Base-by-base conservation (phyloP, 1,140 invertebrate genomes). In the Drosophila pectinifera region DNA sequence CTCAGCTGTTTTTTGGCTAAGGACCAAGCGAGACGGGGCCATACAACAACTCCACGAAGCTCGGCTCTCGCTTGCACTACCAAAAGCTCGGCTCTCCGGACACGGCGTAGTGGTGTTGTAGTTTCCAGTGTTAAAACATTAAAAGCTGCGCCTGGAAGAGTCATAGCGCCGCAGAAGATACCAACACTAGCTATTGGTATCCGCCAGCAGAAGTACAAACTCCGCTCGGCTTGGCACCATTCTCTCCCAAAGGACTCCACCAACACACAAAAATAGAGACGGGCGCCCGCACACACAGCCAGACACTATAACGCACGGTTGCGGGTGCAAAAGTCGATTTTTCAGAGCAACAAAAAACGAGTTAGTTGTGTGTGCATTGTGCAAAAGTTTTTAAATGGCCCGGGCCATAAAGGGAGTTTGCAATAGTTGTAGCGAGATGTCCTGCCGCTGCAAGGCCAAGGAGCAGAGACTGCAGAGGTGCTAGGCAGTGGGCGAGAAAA, bases 131-230 rank as follows among this genome's bases (percentile, higher is more conserved):
- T 83, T 89, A 67, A 88, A 88, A 86, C 83, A 89, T 86, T 64
- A 59, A 86, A 89, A 88, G 83, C 83, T 88, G 67, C 64, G 43
- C 22, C 76, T 88, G 84, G 84, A 88, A 88, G 82, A 76, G 68
- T 78, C 76, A 78, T 59, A 74, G 64, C 41, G 28, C 62, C 62
- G 22, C 78, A 75, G 83, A 86, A 88, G 79, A 88, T 86, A 86
- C 80, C 84, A 88, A 88, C 84, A 84, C 80, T 78, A 89, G 78
- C 84, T 89, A 80, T 89, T 89, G 80, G 84, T 89, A 89, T 89
- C 84, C 77, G 82, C 45, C 72, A 59, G 57, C 49, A 65, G 77
- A 67, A 56, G 43, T 72, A 57, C 69, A 54, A 72, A 84, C 72
- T 76, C 72, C 86, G 80, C 78, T 80, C 64, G 77, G 75, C 77